A percentile compares a stretch with the other conserved stretches of the same genome.
These are phyloP conservation scores for Psophia crepitans DNA, from an alignment of 2,113 vertebrate genomes.

Conservation along the genomic window DNA sequence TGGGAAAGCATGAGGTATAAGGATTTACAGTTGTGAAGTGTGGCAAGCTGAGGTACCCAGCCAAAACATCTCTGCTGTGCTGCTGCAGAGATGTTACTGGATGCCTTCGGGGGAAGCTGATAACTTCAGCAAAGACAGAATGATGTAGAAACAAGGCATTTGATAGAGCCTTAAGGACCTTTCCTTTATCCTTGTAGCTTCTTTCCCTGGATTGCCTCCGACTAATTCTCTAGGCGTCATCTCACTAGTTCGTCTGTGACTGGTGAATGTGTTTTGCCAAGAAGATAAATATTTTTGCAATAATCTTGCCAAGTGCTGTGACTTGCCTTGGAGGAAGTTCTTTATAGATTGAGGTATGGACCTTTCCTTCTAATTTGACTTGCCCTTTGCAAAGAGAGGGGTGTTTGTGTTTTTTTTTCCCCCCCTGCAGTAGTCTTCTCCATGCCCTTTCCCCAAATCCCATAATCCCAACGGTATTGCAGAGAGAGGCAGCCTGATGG, in stretches of 20 bases:
- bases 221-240: not conserved
- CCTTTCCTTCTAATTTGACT: not conserved
- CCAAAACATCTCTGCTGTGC: not conserved
- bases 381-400: not conserved
- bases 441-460: not conserved
- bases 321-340: not conserved
- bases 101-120: not conserved
- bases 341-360: not conserved
- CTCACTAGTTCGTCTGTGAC: not conserved
- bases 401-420: not conserved
- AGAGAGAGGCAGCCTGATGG: not conserved
- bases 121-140: not conserved
- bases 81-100: not conserved
- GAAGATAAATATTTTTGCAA: conserved; percentile 29
- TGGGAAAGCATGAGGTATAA: not conserved
- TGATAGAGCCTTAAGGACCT: not conserved
- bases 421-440: not conserved
- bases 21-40: not conserved
- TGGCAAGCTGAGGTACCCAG: not conserved
- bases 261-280: conserved; percentile 19
- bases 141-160: not conserved
- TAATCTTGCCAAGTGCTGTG: conserved; percentile 7
- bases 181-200: not conserved
- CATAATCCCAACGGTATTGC: not conserved
- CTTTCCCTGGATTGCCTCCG: not conserved